These are phyloP conservation scores for Orientallactaga sibirica DNA, from an alignment of 2,797 vertebrate genomes.

Conservation along the genomic window DNA sequence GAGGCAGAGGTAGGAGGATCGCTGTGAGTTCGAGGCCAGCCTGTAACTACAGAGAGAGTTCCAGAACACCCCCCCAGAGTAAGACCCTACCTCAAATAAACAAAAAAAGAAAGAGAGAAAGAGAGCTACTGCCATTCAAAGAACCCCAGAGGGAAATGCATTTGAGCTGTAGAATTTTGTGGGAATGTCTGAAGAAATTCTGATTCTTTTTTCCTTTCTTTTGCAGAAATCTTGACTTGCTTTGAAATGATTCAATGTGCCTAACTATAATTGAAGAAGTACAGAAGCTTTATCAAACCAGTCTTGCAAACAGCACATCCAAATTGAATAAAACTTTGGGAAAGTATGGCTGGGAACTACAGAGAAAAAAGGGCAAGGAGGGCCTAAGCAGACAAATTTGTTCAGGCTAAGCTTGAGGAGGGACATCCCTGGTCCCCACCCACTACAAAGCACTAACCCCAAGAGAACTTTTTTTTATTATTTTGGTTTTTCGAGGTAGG, in stretches of 20 bases:
- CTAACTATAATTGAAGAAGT: conserved; percentile 44
- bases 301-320: conserved; percentile 1
- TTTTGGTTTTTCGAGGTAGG: no score
- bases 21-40: no score
- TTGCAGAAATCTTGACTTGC: conserved; percentile 55
- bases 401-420: background rate
- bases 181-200: conserved; percentile 57
- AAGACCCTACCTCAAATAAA: no score
- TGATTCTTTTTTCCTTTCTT: conserved; percentile 10
- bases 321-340: conserved; percentile 1
- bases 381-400: conserved; percentile 28
- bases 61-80: no score
- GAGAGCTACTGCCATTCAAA: background rate
- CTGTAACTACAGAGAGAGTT: no score
- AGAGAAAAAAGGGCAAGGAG: conserved; percentile 6
- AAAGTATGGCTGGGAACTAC: background rate
- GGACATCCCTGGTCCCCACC: background rate
- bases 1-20: no score
- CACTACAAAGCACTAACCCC: background rate
- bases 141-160: conserved; percentile 42
- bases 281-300: conserved; percentile 40
- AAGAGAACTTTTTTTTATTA: background rate
- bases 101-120: background rate
- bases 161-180: background rate
- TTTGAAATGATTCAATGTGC: conserved; percentile 18